Percentiles rank a stretch among this genome's conserved stretches.
phyloP scores from a whole-genome alignment of 2,113 vertebrate species.

The Salvelinus alpinus region DNA sequence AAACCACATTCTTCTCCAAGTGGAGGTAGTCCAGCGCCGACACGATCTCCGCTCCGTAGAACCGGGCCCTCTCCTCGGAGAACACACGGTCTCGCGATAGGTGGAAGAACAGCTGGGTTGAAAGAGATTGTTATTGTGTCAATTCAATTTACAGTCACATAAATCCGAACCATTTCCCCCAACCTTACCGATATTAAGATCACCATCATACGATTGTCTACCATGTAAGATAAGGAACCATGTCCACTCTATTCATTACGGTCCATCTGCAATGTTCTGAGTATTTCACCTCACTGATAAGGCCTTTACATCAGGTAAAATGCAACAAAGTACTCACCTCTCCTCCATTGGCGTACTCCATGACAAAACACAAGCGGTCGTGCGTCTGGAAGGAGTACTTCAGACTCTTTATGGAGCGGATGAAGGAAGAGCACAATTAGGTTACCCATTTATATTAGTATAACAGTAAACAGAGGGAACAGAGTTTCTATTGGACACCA shows the following conservation, averaged over 20 bases:
- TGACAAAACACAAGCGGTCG: conserved; percentile 96
- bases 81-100: conserved; percentile 94
- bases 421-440: not conserved
- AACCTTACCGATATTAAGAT: no score
- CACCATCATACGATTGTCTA: no score
- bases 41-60: conserved; percentile 96
- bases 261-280: no score
- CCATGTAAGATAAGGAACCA: no score
- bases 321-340: conserved; percentile 79
- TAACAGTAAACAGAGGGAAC: no score
- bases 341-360: conserved; percentile 97
- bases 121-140: conserved; percentile 1
- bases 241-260: no score
- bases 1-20: conserved; percentile 94
- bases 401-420: conserved; percentile 76
- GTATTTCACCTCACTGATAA: no score
- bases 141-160: not conserved
- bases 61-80: conserved; percentile 94
- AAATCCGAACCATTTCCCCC: not conserved
- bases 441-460: no score
- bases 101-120: conserved; percentile 89
- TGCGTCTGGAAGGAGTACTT: conserved; percentile 98
- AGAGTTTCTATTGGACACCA: no score
- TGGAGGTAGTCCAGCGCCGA: conserved; percentile 95
- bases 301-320: not conserved